Percentiles rank a stretch among this genome's conserved stretches.
These are phyloP conservation scores for Petrolisthes cinctipes DNA, from an alignment of 2,888 invertebrate species.

Conservation along the genomic window DNA sequence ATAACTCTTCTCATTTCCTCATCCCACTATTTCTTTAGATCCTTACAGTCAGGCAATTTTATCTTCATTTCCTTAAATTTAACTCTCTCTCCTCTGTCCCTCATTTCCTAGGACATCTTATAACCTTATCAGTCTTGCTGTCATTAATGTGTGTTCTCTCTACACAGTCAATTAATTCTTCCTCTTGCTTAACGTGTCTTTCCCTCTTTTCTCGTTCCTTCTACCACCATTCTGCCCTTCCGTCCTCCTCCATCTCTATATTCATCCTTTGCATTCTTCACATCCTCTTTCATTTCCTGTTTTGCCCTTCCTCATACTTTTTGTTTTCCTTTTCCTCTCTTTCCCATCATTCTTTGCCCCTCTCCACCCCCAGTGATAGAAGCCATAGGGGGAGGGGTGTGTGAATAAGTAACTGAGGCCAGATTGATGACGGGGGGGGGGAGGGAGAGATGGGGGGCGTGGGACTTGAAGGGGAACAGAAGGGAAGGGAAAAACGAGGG, in stretches of 20 bases:
- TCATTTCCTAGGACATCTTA: neutral
- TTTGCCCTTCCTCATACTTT: neutral
- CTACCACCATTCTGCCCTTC: neutral
- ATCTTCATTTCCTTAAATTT: neutral
- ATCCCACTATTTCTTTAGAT: neutral
- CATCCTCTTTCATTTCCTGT: neutral
- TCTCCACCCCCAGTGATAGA: too few relatives aligned
- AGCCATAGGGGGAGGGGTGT: too few relatives aligned
- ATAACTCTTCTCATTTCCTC: neutral
- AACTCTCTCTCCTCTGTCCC: neutral
- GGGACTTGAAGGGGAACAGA: neutral
- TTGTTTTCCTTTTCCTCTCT: neutral
- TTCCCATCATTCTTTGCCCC: constrained; percentile 1
- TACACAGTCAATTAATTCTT: neutral
- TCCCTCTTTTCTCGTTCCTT: neutral
- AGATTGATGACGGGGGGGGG: neutral
- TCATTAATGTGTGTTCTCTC: too few relatives aligned
- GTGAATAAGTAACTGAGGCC: too few relatives aligned
- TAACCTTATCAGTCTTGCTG: too few relatives aligned
- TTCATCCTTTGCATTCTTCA: constrained; percentile 1
- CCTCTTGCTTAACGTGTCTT: neutral
- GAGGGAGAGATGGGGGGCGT: neutral
- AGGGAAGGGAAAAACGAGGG: neutral
- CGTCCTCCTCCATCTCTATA: neutral
- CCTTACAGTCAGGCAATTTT: neutral